phyloP scores from a whole-genome alignment of 2,888 invertebrate species.

The Timema podura region DNA sequence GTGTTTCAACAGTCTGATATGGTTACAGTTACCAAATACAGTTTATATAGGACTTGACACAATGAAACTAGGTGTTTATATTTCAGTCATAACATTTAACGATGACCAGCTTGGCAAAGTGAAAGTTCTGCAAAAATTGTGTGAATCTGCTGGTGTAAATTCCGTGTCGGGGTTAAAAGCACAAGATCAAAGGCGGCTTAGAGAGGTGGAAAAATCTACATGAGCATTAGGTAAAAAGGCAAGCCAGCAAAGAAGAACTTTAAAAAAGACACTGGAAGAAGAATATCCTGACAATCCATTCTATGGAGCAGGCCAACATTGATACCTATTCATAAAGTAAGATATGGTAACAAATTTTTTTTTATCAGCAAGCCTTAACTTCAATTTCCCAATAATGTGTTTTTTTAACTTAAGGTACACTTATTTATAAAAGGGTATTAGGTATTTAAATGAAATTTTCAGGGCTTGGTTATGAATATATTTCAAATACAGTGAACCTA shows the following conservation, averaged over 20 bases:
- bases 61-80: constrained; percentile 12
- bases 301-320: not conserved
- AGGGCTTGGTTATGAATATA: too few relatives aligned
- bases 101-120: not conserved
- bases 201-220: too few relatives aligned
- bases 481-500: too few relatives aligned
- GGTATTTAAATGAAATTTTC: too few relatives aligned
- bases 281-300: not conserved
- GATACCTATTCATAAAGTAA: too few relatives aligned
- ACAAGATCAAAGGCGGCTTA: not conserved
- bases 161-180: not conserved
- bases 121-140: not conserved
- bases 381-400: too few relatives aligned
- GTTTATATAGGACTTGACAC: constrained; percentile 11
- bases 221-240: not conserved
- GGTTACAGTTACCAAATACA: constrained; percentile 6
- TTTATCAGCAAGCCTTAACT: too few relatives aligned
- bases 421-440: too few relatives aligned
- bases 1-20: constrained; percentile 16
- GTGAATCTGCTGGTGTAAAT: too few relatives aligned
- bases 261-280: constrained; percentile 12
- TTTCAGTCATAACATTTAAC: constrained; percentile 3
- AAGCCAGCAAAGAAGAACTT: not conserved
- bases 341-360: too few relatives aligned
- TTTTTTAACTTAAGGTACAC: too few relatives aligned